These are phyloP conservation scores for Pristionchus mayeri DNA, from an alignment of 2,888 invertebrate genomes.

Conservation along the genomic window DNA sequence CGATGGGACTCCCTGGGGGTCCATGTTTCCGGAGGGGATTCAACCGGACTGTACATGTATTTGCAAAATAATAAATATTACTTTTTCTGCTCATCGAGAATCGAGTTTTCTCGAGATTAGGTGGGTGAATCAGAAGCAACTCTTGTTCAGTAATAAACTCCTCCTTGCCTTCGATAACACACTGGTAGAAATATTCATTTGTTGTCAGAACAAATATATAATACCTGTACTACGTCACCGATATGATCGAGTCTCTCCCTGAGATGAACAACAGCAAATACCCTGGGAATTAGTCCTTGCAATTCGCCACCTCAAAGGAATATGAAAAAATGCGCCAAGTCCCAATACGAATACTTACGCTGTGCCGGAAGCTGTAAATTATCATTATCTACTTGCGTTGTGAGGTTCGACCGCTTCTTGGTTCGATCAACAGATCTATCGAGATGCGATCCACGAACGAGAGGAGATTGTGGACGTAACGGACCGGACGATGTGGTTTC, in stretches of 20 bases:
- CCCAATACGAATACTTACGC: not conserved
- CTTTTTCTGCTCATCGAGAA: constrained; percentile 32
- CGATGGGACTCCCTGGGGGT: too few relatives aligned
- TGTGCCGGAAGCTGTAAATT: not conserved
- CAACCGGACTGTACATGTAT: not conserved
- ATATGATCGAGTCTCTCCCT: constrained; percentile 10
- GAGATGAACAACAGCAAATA: not conserved
- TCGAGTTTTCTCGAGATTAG: constrained; percentile 23
- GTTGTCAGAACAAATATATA: not conserved
- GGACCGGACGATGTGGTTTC: not conserved
- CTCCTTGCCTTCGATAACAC: not conserved
- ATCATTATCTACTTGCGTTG: not conserved
- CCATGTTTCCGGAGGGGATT: too few relatives aligned
- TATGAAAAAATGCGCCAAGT: not conserved
- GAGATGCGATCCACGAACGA: constrained; percentile 35
- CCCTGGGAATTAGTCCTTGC: not conserved
- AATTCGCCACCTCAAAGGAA: not conserved
- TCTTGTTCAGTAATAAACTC: not conserved
- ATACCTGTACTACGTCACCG: not conserved
- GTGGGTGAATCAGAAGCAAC: not conserved
- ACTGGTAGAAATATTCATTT: not conserved
- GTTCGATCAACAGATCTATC: constrained; percentile 8
- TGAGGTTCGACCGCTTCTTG: not conserved
- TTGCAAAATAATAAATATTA: not conserved
- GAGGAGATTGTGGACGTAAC: not conserved